Evolutionary conservation across 2,888 invertebrate genomes (phyloP), one percentile per base, ranked within the genome.

Genomic region (Phania funesta): DNA sequence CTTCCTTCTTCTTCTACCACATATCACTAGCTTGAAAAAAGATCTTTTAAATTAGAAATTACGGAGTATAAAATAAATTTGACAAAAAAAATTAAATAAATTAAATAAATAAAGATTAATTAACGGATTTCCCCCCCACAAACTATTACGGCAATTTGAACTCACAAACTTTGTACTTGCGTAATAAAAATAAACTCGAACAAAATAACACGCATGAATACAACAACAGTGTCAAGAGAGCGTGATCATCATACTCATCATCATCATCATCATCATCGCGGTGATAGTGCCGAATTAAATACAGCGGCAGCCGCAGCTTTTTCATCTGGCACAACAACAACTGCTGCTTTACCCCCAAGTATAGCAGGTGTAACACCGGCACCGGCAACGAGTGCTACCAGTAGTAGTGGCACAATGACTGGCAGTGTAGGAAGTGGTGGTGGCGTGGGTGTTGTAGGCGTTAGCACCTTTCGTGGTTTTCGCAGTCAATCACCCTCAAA

Each of bases 401-500:
- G 76, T 29, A 83, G 80, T 54, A 84, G 83, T 16, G 79, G 85
- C 13, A 85, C 65, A 65, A 86, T 79, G 85, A 85, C 87, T 80
- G 89, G 87, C 81, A 88, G 89, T 85, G 86, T 87, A 35, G 83
- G 86, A 20, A 85, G 85, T 41, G 79, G 80, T 64, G 80, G 83
- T 35, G 76, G 84, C 50, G 83, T 82, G 24, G 83, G 84, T 26
- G 84, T 85, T 13, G 84, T 82, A 11, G 83, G 76, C 24, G 80
- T 84, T 3, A 74, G 85, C 13, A 70, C 86, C 9, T 86, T 85
- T 65, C 83, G 90, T 44, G 89, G 90, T 65, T 91, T 91, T 86
- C 91, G 90, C 80, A 91, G 90, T 86, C 91, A 91, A 85, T 91
- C 91, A 84, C 91, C 91, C 81, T 90, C 91, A 74, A 88, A 89